Evolutionary conservation across 2,888 invertebrate genomes (phyloP), one percentile per base, ranked within the genome.

Genomic region (Girardia tigrina): DNA sequence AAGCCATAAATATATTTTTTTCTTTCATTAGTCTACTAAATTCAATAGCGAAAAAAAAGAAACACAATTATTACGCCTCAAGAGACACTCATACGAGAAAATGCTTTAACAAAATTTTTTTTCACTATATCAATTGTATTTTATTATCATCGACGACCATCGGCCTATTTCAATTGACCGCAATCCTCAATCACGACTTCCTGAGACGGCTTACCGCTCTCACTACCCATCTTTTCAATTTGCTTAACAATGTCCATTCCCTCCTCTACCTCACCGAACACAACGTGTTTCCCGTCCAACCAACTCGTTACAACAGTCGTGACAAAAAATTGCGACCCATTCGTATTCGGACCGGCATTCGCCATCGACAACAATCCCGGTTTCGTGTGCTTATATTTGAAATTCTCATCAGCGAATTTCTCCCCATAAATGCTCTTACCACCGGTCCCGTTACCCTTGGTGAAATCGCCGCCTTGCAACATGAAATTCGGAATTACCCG

Each of bases 341-440:
- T 95, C 78, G 94, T 94, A 84, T 93, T 90, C 28, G 91, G 90
- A 26, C 94, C 95, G 82, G 94, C 93, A 81, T 95, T 94, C 71
- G 94, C 94, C 94, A 95, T 94, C 26, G 94, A 94, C 83, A 95
- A 87, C 75, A 90, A 88, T 42, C 85, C 84, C 77, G 92, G 89
- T 78, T 91, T 92, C 75, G 91, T 90, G 87, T 97, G 97, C 87
- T 91, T 93, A 86, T 94, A 87, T 79, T 88, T 87, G 87, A 97
- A 97, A 88, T 97, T 95, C 87, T 97, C 97, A 84, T 97, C 97
- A 73, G 88, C 89, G 85, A 97, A 97, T 87, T 94, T 94, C 82
- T 88, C 88, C 75, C 97, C 95, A 81, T 94, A 97, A 86, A 97
- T 97, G 80, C 94, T 94, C 86, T 93, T 93, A 80, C 94, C 94